Conservation (phyloP, 2,888 invertebrate species). For the Lasioglossum pauxillum region DNA sequence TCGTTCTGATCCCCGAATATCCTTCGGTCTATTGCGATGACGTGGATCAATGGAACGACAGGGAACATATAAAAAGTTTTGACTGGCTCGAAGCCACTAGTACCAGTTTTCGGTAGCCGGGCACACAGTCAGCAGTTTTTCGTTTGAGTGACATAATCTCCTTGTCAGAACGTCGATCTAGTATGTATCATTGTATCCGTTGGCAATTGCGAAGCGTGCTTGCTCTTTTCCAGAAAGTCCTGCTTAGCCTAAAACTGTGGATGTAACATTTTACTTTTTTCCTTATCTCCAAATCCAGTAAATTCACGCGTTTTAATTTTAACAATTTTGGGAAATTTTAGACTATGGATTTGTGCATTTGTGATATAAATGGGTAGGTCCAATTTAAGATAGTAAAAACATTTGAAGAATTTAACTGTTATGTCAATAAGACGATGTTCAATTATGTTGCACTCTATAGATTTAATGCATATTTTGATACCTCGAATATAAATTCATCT, state of each 20-base stretch:
- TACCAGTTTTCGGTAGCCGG: neutral
- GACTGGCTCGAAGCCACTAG: conserved; percentile 23
- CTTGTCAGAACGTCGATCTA: conserved; percentile 14
- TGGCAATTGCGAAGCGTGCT: conserved; percentile 19
- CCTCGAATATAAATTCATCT: neutral
- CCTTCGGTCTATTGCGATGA: conserved; percentile 57
- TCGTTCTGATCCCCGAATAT: conserved; percentile 61
- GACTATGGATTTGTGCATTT: too few relatives aligned
- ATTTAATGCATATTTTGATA: neutral
- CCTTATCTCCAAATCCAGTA: neutral
- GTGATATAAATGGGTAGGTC: too few relatives aligned
- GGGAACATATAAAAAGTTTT: conserved; percentile 42
- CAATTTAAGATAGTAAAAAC: too few relatives aligned
- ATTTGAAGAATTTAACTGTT: neutral
- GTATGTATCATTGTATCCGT: neutral
- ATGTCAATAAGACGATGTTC: neutral
- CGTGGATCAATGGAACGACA: conserved; percentile 38
- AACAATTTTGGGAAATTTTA: neutral
- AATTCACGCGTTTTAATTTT: neutral
- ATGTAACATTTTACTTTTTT: neutral
- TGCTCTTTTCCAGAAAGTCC: neutral
- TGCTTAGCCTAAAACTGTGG: neutral
- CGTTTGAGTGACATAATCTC: conserved; percentile 41
- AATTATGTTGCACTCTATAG: neutral
- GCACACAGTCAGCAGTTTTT: conserved; percentile 46